A percentile compares a stretch with the other conserved stretches of the same genome.
These are phyloP conservation scores for Nylanderia fulva DNA, from an alignment of 1,140 invertebrate species.

Conservation along the genomic window DNA sequence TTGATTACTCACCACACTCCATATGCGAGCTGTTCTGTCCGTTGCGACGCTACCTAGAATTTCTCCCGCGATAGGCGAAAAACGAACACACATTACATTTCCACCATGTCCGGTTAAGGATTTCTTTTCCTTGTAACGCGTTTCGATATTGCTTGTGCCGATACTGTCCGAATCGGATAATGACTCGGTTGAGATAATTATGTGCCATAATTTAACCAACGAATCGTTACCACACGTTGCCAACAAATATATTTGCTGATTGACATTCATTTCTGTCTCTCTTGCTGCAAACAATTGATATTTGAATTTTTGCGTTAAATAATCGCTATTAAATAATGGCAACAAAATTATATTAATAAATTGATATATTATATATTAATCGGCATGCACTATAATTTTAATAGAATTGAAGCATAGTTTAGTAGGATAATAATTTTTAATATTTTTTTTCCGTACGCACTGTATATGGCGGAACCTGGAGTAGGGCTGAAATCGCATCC, in stretches of 20 bases:
- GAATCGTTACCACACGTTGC: slow-evolving; percentile 91
- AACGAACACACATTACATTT: slow-evolving; percentile 88
- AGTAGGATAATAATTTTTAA: not conserved
- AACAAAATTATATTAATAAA: not conserved
- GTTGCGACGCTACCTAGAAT: slow-evolving; percentile 88
- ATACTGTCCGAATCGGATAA: slow-evolving; percentile 13
- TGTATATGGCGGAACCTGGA: slow-evolving; percentile 78
- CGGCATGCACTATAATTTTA: not conserved
- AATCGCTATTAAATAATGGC: not conserved
- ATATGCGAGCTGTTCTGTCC: slow-evolving; percentile 88
- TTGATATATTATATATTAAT: not conserved
- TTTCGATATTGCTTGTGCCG: slow-evolving; percentile 11
- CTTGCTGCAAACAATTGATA: slow-evolving; percentile 63
- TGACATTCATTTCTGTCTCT: slow-evolving; percentile 65
- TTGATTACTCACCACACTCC: slow-evolving; percentile 87
- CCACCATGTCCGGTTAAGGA: slow-evolving; percentile 86
- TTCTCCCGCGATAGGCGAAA: slow-evolving; percentile 86
- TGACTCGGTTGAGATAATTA: slow-evolving; percentile 80
- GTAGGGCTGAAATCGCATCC: slow-evolving; percentile 89
- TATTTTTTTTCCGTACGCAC: slow-evolving; percentile 7
- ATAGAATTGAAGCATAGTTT: not conserved
- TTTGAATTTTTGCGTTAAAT: not conserved
- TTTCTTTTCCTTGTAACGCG: slow-evolving; percentile 70
- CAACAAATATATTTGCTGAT: slow-evolving; percentile 86
- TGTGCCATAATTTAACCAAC: slow-evolving; percentile 90